A percentile compares a stretch with the other conserved stretches of the same genome.
Conservation (phyloP, 2,888 invertebrate species). For the Macrosiphum euphorbiae region DNA sequence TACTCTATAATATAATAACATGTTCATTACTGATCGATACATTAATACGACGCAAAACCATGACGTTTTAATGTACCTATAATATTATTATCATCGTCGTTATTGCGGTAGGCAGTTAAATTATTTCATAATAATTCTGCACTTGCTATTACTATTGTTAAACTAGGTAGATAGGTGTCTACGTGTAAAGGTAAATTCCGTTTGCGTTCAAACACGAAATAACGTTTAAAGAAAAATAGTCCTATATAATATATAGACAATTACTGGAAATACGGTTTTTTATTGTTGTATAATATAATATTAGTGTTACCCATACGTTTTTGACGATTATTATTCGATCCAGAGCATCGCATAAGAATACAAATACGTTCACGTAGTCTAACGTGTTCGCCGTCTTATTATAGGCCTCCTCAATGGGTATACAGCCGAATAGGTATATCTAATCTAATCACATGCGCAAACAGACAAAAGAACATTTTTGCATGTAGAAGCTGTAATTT, state of each 20-base stretch:
- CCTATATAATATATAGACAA: not conserved
- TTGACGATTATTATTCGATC: not conserved
- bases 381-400: not conserved
- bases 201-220: not conserved
- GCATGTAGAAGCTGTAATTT: constrained; percentile 45
- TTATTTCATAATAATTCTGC: not conserved
- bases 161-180: not conserved
- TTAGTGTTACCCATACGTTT: not conserved
- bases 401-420: not conserved
- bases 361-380: not conserved
- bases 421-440: constrained; percentile 17
- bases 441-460: constrained; percentile 35
- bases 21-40: not conserved
- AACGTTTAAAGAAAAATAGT: not conserved
- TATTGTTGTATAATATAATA: not conserved
- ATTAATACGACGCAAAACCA: not conserved
- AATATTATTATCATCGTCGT: not conserved
- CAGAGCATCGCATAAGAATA: not conserved
- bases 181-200: not conserved
- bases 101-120: not conserved
- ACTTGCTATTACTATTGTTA: not conserved
- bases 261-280: not conserved
- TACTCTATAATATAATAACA: not conserved
- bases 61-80: not conserved
- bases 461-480: constrained; percentile 49